Evolutionary conservation across 2,888 invertebrate species (phyloP), one percentile per base, ranked within the genome.

Genomic region (Amphipyra berbera): DNA sequence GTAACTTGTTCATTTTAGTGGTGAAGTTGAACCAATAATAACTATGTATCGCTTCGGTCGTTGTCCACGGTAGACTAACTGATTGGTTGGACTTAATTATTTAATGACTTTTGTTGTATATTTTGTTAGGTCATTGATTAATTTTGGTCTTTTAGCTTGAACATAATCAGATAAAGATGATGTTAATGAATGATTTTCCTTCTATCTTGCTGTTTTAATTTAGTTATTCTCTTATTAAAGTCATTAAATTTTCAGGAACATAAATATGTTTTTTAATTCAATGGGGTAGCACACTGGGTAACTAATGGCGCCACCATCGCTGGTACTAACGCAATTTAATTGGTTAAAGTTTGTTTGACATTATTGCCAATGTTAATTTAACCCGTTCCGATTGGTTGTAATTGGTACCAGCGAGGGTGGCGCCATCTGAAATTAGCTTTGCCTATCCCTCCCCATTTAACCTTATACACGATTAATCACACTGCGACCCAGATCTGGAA

Each of bases 51-150:
- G 88, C 89, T 89, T 88, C 87, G 87, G 84, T 86, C 86, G 84
- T 86, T 83, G 90, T 88, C 88, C 89, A 85, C 88, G 83, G 84
- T 89, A 88, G 84, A 91, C 89, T 90, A 90, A 90, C 89, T 85
- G 84, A 90, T 88, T 88, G 89, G 91, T 90, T 90, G 90, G 93
- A 93, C 94, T 91, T 88, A 90, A 94, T 95, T 94, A 94, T 94
- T 94, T 93, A 90, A 95, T 95, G 95, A 94, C 95, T 94, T 94
- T 95, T 95, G 95, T 95, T 95, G 95, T 95, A 95, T 95, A 95
- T 95, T 94, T 95, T 95, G 95, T 95, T 95, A 94, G 94, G 95
- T 95, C 95, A 94, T 95, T 95, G 92, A 93, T 94, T 95, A 94
- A 94, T 95, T 94, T 93, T 92, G 89, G 91, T 94, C 93, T 85